phyloP scores from a whole-genome alignment of 2,113 vertebrate genomes.

The Cardinalis cardinalis region DNA sequence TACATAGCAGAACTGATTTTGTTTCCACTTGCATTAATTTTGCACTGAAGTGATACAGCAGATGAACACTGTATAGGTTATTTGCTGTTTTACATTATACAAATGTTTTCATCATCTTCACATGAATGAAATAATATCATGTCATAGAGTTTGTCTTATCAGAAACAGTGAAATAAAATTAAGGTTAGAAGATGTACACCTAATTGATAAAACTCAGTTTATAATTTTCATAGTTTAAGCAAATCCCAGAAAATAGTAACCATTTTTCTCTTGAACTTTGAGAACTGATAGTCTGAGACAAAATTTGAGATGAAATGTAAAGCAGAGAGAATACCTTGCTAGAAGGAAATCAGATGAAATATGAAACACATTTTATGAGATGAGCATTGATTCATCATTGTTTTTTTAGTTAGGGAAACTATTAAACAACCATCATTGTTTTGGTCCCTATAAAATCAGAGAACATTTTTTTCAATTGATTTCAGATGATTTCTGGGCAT shows the following conservation, averaged over 20 bases:
- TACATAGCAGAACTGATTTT: neutral
- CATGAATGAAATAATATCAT: neutral
- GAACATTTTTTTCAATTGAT: neutral
- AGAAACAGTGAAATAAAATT: neutral
- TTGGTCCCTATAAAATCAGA: neutral
- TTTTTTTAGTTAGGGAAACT: neutral
- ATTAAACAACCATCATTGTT: neutral
- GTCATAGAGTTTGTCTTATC: neutral
- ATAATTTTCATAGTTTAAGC: neutral
- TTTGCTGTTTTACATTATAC: neutral
- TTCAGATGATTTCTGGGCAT: neutral
- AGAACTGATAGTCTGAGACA: neutral
- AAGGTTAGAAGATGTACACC: neutral
- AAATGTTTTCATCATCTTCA: neutral
- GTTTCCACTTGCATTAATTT: neutral
- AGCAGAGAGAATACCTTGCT: neutral
- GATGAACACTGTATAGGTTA: neutral
- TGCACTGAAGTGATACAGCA: neutral
- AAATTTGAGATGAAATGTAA: neutral
- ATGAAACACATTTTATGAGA: neutral
- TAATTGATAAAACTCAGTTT: neutral
- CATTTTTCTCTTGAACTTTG: neutral
- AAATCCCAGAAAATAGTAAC: neutral
- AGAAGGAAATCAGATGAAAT: neutral
- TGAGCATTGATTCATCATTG: neutral